phyloP scores from a whole-genome alignment of 2,797 vertebrate species.

The Myotis planiceps region DNA sequence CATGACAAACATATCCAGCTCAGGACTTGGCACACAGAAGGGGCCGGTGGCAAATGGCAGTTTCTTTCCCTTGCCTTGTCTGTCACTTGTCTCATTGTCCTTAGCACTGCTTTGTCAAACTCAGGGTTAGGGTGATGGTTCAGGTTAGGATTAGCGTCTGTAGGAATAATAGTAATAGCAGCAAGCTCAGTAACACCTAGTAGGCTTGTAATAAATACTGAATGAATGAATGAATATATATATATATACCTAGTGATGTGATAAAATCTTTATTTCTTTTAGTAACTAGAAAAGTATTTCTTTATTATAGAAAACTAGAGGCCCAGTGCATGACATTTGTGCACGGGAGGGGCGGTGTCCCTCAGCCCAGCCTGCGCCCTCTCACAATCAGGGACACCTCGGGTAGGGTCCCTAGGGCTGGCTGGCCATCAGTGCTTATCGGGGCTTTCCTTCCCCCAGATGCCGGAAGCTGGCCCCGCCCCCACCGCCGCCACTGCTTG shows the following conservation, averaged over 20 bases:
- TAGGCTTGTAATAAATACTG: background rate
- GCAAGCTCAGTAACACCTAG: background rate
- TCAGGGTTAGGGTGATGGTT: background rate
- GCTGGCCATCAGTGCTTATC: too few relatives aligned
- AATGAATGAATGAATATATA: background rate
- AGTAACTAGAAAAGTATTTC: slow-evolving; percentile 9
- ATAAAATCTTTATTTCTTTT: background rate
- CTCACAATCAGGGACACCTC: too few relatives aligned
- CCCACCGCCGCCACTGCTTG: too few relatives aligned
- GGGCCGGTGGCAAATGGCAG: background rate
- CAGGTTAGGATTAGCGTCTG: background rate
- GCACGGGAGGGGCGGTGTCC: too few relatives aligned
- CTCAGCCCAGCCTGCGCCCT: too few relatives aligned
- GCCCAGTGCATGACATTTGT: too few relatives aligned
- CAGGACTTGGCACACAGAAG: background rate
- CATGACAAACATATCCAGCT: background rate
- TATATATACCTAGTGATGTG: background rate
- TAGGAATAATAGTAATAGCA: background rate
- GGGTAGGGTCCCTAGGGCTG: too few relatives aligned
- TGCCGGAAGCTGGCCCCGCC: too few relatives aligned
- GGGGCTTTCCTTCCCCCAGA: too few relatives aligned
- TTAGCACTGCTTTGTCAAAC: background rate
- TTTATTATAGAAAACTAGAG: background rate
- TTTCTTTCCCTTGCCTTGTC: background rate
- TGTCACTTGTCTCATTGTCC: background rate